Evolutionary conservation across 2,888 invertebrate species (phyloP), one percentile per base, ranked within the genome.

Genomic region (Phalera bucephala): DNA sequence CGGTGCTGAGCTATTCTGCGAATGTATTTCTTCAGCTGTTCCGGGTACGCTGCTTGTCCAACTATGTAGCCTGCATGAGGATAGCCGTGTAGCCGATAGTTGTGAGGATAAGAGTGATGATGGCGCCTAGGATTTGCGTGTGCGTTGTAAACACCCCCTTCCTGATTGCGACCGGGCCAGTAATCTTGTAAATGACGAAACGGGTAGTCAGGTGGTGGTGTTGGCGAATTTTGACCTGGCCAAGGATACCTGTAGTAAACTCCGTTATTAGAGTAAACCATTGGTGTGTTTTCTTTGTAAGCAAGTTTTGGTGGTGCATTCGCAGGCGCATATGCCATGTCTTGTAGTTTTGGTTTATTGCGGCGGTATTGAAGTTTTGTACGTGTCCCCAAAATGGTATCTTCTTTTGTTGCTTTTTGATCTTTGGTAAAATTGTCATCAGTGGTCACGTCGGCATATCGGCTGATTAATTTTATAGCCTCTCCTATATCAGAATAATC

Each of bases 401-500:
- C 87, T 27, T 87, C 88, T 44, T 67, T 68, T n/a, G 62, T 58
- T 20, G 60, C 60, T 50, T 78, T 83, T 53, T 77, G 70, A 52
- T 83, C 79, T 75, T 85, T 87, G 49, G 77, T 55, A 64, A 80
- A 89, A 57, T 79, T 86, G 51, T 89, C 89, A 52, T 89, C 89
- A 20, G 89, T 89, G 15, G 87, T 87, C 22, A 89, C 89, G 67
- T 88, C 89, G 21, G 89, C 89, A 58, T 85, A 89, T 45, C 89
- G 75, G 55, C 89, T 89, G 52, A 89, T 89, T 31, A 89, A 59
- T 67, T 88, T 89, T 34, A 89, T 88, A 44, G 89, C 88, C 70
- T 89, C 88, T 41, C 88, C 88, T 31, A 89, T 87, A 45, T 89
- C 85, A 10, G 85, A 80, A 44, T 87, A 89, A 55, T 89, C 89